Percentiles rank a stretch among this genome's conserved stretches.
phyloP scores from a whole-genome alignment of 2,888 invertebrate species.

The Diaperis boleti region DNA sequence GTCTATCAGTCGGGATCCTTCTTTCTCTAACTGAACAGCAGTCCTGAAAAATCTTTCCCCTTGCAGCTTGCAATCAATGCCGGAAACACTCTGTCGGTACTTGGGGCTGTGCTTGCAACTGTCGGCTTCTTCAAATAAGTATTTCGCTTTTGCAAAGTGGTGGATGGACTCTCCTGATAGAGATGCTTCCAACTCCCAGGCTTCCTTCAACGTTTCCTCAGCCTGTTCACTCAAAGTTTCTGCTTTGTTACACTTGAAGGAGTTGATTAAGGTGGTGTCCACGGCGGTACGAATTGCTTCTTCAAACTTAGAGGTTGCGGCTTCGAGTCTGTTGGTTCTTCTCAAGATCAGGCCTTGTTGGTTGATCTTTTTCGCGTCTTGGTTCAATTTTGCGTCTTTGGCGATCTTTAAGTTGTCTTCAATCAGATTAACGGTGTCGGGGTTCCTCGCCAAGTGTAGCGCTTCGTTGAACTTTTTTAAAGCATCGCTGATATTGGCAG shows the following conservation, averaged over 20 bases:
- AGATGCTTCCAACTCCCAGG: constrained; percentile 2
- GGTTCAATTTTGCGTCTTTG: constrained; percentile 11
- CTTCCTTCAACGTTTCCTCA: neutral
- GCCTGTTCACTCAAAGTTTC: constrained; percentile 7
- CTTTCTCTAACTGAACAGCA: constrained; percentile 9
- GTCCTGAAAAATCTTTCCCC: constrained; percentile 2
- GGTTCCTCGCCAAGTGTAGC: neutral
- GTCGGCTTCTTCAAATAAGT: constrained; percentile 13
- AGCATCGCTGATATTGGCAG: neutral
- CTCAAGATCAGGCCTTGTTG: constrained; percentile 18
- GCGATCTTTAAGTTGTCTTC: constrained; percentile 15
- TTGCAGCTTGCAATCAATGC: neutral
- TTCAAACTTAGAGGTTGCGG: constrained; percentile 17
- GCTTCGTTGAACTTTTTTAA: constrained; percentile 21
- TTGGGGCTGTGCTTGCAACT: neutral
- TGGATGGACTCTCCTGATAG: constrained; percentile 6
- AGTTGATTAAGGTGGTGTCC: neutral
- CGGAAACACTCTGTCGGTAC: neutral
- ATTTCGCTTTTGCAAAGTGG: constrained; percentile 19
- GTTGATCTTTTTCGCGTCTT: constrained; percentile 27
- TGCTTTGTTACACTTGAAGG: constrained; percentile 12
- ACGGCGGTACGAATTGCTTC: constrained; percentile 1
- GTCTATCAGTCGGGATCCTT: constrained; percentile 6
- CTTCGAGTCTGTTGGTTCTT: neutral
- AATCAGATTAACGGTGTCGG: neutral